Conservation (phyloP, 2,888 invertebrate species). For the Polydesmus complanatus region DNA sequence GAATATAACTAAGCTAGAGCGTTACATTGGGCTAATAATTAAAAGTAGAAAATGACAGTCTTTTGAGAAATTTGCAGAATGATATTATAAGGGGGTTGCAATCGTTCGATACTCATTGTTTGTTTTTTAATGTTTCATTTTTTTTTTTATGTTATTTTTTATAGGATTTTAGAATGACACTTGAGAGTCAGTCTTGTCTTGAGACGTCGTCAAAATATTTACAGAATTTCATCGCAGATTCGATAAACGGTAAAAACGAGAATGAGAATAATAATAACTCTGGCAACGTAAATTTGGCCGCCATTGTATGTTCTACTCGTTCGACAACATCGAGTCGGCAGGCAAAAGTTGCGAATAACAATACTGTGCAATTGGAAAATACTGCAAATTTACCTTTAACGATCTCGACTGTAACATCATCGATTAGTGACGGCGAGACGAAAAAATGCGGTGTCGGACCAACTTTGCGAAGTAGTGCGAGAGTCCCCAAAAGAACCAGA, state of each 20-base stretch:
- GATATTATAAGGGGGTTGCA: too few species aligned
- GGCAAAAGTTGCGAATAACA: neutral
- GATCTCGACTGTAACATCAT: neutral
- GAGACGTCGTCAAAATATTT: neutral
- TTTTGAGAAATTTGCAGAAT: too few species aligned
- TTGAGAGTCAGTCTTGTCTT: neutral
- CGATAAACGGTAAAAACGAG: neutral
- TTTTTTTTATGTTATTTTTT: neutral
- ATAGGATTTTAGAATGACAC: neutral
- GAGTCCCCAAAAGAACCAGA: constrained; percentile 17
- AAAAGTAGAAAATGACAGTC: too few species aligned
- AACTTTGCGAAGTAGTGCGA: constrained; percentile 18
- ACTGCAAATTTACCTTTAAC: neutral
- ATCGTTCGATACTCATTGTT: too few species aligned
- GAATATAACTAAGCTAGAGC: too few species aligned
- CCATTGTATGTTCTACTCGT: neutral
- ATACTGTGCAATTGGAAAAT: neutral
- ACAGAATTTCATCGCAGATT: neutral
- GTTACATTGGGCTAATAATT: too few species aligned
- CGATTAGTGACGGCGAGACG: neutral
- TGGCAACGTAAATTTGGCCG: neutral
- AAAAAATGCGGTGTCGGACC: constrained; percentile 1
- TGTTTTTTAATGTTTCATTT: too few species aligned
- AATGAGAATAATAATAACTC: neutral
- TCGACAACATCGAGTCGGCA: neutral